Conservation (phyloP, 2,888 invertebrate species). For the Cheilosia impressa region DNA sequence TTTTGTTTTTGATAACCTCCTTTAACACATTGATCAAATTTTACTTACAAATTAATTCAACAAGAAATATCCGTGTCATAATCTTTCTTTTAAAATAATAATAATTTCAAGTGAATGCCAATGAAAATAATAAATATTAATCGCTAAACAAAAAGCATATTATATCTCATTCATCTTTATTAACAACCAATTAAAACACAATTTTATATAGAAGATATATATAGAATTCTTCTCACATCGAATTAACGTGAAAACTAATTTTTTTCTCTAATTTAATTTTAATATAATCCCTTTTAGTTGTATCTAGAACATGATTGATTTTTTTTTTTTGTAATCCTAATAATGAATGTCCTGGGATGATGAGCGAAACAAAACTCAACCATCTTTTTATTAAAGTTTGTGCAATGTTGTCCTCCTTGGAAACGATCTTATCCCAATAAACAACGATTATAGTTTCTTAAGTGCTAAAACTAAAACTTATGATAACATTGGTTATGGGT, state of each 20-base stretch:
- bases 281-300: conserved; percentile 19
- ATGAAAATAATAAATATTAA: conserved; percentile 34
- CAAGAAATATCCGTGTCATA: conserved; percentile 21
- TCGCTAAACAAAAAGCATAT: conserved; percentile 37
- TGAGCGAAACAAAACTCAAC: background rate
- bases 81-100: conserved; percentile 24
- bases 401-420: conserved; percentile 5
- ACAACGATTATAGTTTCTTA: background rate
- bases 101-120: conserved; percentile 33
- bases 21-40: conserved; percentile 46
- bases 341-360: conserved; percentile 22
- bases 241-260: conserved; percentile 34
- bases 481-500: conserved; percentile 66
- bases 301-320: conserved; percentile 1
- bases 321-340: conserved; percentile 22
- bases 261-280: conserved; percentile 5
- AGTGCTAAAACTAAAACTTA: conserved; percentile 33
- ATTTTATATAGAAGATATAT: conserved; percentile 9
- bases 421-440: conserved; percentile 1
- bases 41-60: conserved; percentile 23
- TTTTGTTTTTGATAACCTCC: conserved; percentile 32
- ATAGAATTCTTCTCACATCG: conserved; percentile 16
- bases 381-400: background rate
- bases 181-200: conserved; percentile 57
- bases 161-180: conserved; percentile 66